These are phyloP conservation scores for Leptura quadrifasciata DNA, from an alignment of 2,888 invertebrate genomes.

Conservation along the genomic window DNA sequence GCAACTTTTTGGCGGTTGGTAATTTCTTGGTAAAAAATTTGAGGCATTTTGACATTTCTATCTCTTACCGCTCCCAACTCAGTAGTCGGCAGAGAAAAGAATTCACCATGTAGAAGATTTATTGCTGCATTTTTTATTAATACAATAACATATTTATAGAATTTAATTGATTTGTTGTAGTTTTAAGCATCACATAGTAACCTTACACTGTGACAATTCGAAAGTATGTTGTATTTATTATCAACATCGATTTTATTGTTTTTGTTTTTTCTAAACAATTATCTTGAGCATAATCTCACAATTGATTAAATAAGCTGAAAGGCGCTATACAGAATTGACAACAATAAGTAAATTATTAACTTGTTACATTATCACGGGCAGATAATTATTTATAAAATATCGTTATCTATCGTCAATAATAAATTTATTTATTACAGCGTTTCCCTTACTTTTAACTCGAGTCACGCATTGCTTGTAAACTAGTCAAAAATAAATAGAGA, in stretches of 20 bases:
- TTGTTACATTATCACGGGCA: slow-evolving; percentile 39
- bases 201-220: slow-evolving; percentile 46
- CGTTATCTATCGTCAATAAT: slow-evolving; percentile 36
- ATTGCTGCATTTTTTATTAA: neutral
- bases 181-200: slow-evolving; percentile 40
- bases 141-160: slow-evolving; percentile 12
- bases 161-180: slow-evolving; percentile 37
- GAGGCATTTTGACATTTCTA: too few relatives aligned
- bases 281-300: slow-evolving; percentile 40
- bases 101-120: neutral
- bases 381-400: slow-evolving; percentile 44
- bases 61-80: too few relatives aligned
- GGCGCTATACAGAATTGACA: slow-evolving; percentile 42
- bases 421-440: slow-evolving; percentile 37
- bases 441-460: slow-evolving; percentile 31
- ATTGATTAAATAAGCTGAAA: slow-evolving; percentile 46
- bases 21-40: too few relatives aligned
- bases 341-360: slow-evolving; percentile 46
- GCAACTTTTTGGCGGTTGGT: too few relatives aligned
- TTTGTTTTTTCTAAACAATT: slow-evolving; percentile 39
- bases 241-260: slow-evolving; percentile 49
- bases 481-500: slow-evolving; percentile 33
- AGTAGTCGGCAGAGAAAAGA: too few relatives aligned
- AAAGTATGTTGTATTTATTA: slow-evolving; percentile 49
- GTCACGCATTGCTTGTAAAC: slow-evolving; percentile 41